phyloP scores from a whole-genome alignment of 2,888 invertebrate species.

The Coleophora flavipennella region DNA sequence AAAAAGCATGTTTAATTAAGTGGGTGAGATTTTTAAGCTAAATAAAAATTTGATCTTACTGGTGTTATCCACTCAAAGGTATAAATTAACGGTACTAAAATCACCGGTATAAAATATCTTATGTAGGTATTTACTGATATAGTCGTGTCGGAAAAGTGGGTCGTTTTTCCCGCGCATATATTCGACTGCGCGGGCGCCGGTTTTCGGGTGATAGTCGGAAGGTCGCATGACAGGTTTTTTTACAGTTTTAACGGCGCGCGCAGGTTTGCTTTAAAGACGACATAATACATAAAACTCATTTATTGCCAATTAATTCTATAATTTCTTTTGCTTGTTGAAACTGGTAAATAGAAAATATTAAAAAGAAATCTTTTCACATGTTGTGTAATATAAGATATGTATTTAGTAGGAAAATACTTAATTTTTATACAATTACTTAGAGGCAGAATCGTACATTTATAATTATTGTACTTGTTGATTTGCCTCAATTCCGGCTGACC shows the following conservation, averaged over 20 bases:
- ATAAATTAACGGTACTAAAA: slow-evolving; percentile 1
- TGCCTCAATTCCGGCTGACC: too few species aligned
- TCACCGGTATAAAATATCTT: slow-evolving; percentile 11
- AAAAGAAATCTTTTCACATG: too few species aligned
- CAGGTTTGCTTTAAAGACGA: slow-evolving; percentile 4
- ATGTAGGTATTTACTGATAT: slow-evolving; percentile 18
- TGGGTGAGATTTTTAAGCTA: background rate
- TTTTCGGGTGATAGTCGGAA: slow-evolving; percentile 59
- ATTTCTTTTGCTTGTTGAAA: too few species aligned
- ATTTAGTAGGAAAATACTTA: too few species aligned
- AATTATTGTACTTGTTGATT: too few species aligned
- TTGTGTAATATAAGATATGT: too few species aligned
- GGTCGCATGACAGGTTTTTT: slow-evolving; percentile 61
- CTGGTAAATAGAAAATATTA: slow-evolving; percentile 1
- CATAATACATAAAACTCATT: slow-evolving; percentile 12
- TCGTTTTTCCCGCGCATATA: slow-evolving; percentile 22
- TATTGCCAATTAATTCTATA: too few species aligned
- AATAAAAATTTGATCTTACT: too few species aligned
- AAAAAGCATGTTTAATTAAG: slow-evolving; percentile 41
- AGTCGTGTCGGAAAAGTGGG: slow-evolving; percentile 31
- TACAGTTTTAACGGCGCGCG: slow-evolving; percentile 66
- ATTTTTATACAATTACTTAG: too few species aligned
- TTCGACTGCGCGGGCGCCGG: slow-evolving; percentile 14
- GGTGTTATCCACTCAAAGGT: too few species aligned
- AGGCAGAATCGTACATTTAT: too few species aligned